Conservation (phyloP, 2,888 invertebrate genomes). For the Eristalis pertinax region DNA sequence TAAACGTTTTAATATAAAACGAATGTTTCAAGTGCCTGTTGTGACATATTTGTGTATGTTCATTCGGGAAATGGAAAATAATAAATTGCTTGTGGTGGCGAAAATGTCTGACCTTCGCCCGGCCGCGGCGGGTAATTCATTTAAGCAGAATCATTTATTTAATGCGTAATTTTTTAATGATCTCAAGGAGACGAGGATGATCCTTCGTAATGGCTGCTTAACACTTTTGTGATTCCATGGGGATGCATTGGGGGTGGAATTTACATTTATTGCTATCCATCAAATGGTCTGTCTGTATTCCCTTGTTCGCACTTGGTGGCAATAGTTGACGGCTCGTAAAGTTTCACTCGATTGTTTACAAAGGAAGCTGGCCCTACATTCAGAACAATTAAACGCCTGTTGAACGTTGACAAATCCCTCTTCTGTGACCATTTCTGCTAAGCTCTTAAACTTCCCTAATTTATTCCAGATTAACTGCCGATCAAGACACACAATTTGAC, state of each 20-base stretch:
- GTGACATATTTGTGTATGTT: slow-evolving; percentile 11
- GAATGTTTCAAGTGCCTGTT: slow-evolving; percentile 18
- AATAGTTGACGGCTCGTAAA: background rate
- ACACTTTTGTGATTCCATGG: background rate
- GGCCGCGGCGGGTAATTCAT: background rate
- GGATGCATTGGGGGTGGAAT: background rate
- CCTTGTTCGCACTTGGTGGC: background rate
- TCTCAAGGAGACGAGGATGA: no score
- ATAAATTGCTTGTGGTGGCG: slow-evolving; percentile 12
- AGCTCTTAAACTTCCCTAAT: background rate
- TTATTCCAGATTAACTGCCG: slow-evolving; percentile 30
- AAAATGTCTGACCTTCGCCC: slow-evolving; percentile 7
- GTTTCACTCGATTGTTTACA: background rate
- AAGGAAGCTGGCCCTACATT: background rate
- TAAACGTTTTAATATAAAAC: slow-evolving; percentile 19
- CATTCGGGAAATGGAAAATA: slow-evolving; percentile 15
- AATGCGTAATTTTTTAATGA: background rate
- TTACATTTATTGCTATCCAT: background rate
- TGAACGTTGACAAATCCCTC: background rate
- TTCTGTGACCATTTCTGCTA: background rate
- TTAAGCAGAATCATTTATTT: background rate
- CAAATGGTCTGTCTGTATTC: background rate
- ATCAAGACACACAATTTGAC: slow-evolving; percentile 41
- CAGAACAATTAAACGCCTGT: background rate
- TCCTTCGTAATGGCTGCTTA: background rate